Conservation (phyloP, 2,888 invertebrate species). For the Marasmarcha lunaedactyla region DNA sequence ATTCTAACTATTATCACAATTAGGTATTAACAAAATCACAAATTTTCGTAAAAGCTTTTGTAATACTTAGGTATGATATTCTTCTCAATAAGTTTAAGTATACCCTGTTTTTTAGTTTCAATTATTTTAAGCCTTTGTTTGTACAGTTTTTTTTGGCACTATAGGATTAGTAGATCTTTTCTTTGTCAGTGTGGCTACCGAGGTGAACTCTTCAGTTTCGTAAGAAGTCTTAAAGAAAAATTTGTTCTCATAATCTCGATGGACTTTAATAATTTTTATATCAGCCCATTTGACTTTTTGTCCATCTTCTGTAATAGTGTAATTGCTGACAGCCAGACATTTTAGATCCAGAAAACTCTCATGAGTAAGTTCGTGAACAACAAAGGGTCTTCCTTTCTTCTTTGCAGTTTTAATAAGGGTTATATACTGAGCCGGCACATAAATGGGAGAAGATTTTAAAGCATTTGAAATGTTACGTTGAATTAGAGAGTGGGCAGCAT, state of each 20-base stretch:
- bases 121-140: conserved; percentile 1
- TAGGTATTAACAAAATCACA: too few species aligned
- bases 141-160: conserved; percentile 1
- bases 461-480: conserved; percentile 15
- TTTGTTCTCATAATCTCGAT: conserved; percentile 1
- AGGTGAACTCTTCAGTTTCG: conserved; percentile 8
- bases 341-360: conserved; percentile 11
- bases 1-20: too few species aligned
- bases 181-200: conserved; percentile 8
- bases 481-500: conserved; percentile 19
- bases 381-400: conserved; percentile 9
- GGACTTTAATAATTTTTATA: conserved; percentile 8
- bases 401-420: conserved; percentile 16
- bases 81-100: neutral
- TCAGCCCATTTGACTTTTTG: conserved; percentile 11
- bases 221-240: conserved; percentile 8
- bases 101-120: conserved; percentile 2
- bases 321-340: conserved; percentile 7
- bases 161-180: conserved; percentile 1
- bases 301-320: conserved; percentile 8
- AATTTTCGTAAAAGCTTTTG: conserved; percentile 1
- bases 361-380: conserved; percentile 10
- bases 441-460: conserved; percentile 20
- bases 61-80: neutral
- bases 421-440: conserved; percentile 20